These are phyloP conservation scores for Brachionichthys hirsutus DNA, from an alignment of 2,113 vertebrate species.

Conservation along the genomic window DNA sequence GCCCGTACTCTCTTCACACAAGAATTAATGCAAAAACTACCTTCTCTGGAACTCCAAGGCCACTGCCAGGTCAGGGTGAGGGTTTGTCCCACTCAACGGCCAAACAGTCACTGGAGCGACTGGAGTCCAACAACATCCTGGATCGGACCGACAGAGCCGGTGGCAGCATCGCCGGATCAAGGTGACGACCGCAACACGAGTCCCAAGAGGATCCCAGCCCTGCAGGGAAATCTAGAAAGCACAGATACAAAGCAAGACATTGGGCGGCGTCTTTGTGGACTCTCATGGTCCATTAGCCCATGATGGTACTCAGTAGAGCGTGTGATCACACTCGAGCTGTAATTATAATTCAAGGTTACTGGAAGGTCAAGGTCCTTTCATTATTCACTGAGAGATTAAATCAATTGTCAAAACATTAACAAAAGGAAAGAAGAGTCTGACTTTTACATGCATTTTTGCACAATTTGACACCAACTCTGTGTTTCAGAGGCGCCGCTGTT, in stretches of 20 bases:
- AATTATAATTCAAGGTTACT: neutral
- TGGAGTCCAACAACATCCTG: constrained; percentile 71
- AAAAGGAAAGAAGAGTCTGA: too few relatives aligned
- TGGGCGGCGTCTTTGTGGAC: too few relatives aligned
- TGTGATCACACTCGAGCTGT: too few relatives aligned
- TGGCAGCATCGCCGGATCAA: neutral
- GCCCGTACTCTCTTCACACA: rapidly evolving
- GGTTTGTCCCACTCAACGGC: rapidly evolving
- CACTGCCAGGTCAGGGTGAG: constrained; percentile 58
- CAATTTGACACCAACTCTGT: neutral
- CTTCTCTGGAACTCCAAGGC: neutral
- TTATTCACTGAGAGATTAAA: too few relatives aligned
- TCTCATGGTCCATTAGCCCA: too few relatives aligned
- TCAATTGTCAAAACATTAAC: too few relatives aligned
- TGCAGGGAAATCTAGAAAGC: neutral
- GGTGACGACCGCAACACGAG: constrained; percentile 1
- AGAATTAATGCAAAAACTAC: neutral
- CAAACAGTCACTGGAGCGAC: constrained; percentile 61
- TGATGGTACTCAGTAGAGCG: too few relatives aligned
- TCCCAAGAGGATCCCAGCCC: neutral
- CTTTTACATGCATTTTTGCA: constrained; percentile 4
- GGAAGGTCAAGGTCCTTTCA: neutral
- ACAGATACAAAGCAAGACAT: too few relatives aligned
- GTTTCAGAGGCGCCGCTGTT: neutral
- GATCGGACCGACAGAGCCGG: neutral